Conservation (phyloP, 2,113 vertebrate species). For the Alexandromys fortis region DNA sequence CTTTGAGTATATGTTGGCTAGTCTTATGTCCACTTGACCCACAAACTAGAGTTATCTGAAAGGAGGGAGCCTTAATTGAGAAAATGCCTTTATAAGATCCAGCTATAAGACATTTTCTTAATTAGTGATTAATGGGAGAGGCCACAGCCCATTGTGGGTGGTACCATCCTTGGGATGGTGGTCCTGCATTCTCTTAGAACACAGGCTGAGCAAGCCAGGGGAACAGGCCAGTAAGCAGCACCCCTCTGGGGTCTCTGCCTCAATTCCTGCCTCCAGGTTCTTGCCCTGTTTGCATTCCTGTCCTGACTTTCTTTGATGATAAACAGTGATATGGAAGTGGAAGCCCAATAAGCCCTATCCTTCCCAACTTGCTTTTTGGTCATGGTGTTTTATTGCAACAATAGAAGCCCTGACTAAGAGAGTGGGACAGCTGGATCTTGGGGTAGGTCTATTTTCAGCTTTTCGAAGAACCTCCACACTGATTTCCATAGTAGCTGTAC, state of each 20-base stretch:
- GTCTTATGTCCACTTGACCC: background rate
- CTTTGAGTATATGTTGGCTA: too few relatives aligned
- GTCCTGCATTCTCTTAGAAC: background rate
- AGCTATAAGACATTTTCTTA: background rate
- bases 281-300: background rate
- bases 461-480: background rate
- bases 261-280: background rate
- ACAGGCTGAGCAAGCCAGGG: background rate
- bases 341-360: background rate
- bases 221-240: background rate
- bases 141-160: background rate
- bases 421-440: background rate
- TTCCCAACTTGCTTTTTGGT: background rate
- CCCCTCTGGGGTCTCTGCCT: background rate
- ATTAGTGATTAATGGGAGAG: background rate
- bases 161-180: background rate
- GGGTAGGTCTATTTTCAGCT: background rate
- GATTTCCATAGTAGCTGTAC: background rate
- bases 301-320: background rate
- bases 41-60: background rate
- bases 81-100: background rate
- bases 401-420: background rate
- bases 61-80: background rate
- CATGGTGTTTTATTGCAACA: background rate
- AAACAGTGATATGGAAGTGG: background rate